Evolutionary conservation across 2,113 vertebrate species (phyloP), one percentile per base, ranked within the genome.

Genomic region (Tachuris rubrigastra): DNA sequence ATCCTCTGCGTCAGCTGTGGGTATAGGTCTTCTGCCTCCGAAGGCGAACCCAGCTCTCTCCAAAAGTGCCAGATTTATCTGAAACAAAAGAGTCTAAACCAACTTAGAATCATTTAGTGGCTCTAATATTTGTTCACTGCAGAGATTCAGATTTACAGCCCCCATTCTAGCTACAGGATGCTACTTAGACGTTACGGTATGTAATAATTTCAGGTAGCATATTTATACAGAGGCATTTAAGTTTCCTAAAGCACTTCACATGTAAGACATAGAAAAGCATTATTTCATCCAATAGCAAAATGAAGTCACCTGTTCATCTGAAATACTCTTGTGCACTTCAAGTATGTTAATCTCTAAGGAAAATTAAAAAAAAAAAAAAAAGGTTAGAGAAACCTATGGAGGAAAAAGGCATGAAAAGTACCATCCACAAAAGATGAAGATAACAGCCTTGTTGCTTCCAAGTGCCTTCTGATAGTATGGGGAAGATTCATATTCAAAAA

Each of bases 221-320:
- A 84, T 92, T 96, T 93, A 95, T 81, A 44, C 12, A 75, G 37
- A 77, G 15, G 13, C 9, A 49, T 88, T 96, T 93, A 60, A 84
- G 10, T 31, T 92, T n/a, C 44, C 77, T 77, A 59, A 88, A 84
- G 39, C 15, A 78, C 22, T 93, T 94, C 22, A 68, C 4, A 1
- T 81, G 44, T 71, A 16, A 89, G 47, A 53, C 13, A 59, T 14
- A 84, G 81, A 56, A 31, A 86, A 60, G 37, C 17, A 41, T 44
- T 86, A 59, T 84, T 90, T 90, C 71, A 75, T 56, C 91, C 66
- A 67, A 11, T 18, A 41, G 33, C n/a, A 86, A 93, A 95, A 90
- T 56, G 19, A 90, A 81, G 7, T 19, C 35, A 78, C 13, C 12
- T 21, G 25, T 92, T 93, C 37, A 81, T 30, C 41, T 89, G 47